Evolutionary conservation across 2,888 invertebrate species (phyloP), one percentile per base, ranked within the genome.

Genomic region (Aethes cnicana): DNA sequence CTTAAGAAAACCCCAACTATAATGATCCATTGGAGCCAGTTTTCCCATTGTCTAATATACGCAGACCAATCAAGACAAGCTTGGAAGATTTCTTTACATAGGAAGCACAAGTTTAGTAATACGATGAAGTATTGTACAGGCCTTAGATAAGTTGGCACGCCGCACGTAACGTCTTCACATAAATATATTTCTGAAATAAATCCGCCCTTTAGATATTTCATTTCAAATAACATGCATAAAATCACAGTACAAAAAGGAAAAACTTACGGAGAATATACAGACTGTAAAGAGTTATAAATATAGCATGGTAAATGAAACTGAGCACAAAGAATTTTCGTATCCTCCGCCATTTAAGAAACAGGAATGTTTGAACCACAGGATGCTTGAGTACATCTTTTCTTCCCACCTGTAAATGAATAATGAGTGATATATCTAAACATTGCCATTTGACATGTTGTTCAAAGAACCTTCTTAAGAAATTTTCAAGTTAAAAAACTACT

Each of bases 21-120:
- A 41, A 96, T 95, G 12, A 94, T 83, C 92, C 95, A 93, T 71
- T 96, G 96, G 37, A 96, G 84, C 93, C 94, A 95, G 74, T 96
- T 96, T 74, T 96, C 96, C 95, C 95, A 95, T 59, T 95, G 93
- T 59, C 92, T 91, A 2, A 94, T 91, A 64, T 96, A 96, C n/a
- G 91, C 91, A 17, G 89, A 90, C 78, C 94, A 91, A 39, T 93
- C 93, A 54, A 96, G 94, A 0, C 92, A 92, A 55, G 95, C 91
- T 86, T 96, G 95, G 69, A 95, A 95, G 44, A 95, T 77, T 80
- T 97, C 96, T 73, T 96, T 96, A 0, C 82, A 83, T 54, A 94
- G 68, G 36, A 95, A 86, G 50, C 93, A 81, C 9, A 92, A 58
- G 64, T 94, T 95, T 8, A 95, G 80, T 16, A 91, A 68, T 1